Evolutionary conservation across 1,140 invertebrate species (phyloP).

Genomic region (Drosophila orosa): DNA sequence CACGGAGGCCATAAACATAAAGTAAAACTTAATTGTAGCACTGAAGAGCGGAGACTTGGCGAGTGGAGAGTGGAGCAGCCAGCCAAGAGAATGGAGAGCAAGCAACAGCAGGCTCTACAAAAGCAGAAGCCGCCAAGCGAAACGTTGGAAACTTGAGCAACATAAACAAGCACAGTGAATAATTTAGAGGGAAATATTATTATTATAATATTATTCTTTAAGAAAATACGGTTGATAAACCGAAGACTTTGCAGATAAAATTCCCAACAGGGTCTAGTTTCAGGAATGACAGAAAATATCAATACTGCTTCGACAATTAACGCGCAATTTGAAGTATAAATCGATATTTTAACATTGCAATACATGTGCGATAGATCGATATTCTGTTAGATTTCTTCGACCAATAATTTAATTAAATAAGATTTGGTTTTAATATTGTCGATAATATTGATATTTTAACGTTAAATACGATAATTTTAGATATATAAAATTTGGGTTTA

Average conservation of each 20-base stretch:
- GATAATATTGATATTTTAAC: too few species aligned
- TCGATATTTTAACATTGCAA: too few species aligned
- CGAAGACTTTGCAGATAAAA: not conserved
- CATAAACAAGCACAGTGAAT: conserved; percentile 36
- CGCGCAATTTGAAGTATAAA: too few species aligned
- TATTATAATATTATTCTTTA: not conserved
- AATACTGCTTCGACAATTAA: too few species aligned
- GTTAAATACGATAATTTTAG: too few species aligned
- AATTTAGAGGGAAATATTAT: conserved; percentile 6
- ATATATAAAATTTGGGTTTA: too few species aligned
- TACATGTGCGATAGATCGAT: too few species aligned
- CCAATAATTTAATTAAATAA: too few species aligned
- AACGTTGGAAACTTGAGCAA: conserved; percentile 64
- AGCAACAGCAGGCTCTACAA: conserved; percentile 35
- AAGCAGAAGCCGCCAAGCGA: conserved; percentile 78
- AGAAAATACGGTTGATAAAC: not conserved
- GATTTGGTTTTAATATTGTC: too few species aligned
- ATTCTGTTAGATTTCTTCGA: too few species aligned
- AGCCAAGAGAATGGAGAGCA: conserved; percentile 46
- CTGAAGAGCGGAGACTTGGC: conserved; percentile 46
- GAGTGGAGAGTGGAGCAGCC: conserved; percentile 35
- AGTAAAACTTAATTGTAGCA: conserved; percentile 83
- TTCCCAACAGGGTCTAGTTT: not conserved
- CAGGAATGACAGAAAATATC: too few species aligned
- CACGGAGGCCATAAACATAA: conserved; percentile 76